A percentile compares a stretch with the other conserved stretches of the same genome.
Conservation (phyloP, 2,888 invertebrate genomes). For the Mechanitis mazaeus region DNA sequence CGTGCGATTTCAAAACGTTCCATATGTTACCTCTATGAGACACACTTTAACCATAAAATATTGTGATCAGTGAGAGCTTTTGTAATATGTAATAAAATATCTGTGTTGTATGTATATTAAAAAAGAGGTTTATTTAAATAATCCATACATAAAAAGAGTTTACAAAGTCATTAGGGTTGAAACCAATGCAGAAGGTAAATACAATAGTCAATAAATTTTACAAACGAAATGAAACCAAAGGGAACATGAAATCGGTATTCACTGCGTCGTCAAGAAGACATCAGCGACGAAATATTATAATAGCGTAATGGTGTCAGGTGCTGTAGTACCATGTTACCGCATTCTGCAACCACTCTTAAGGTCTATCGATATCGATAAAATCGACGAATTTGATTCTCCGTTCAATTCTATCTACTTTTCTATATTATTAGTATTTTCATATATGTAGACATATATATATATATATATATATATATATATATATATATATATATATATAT, state of each 20-base stretch:
- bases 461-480: no score
- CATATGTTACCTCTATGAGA: no score
- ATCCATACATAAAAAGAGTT: constrained; percentile 38
- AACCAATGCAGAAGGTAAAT: constrained; percentile 51
- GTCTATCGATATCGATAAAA: constrained; percentile 33
- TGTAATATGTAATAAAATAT: no score
- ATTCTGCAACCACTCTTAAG: constrained; percentile 35
- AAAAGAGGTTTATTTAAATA: constrained; percentile 12
- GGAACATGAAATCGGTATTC: constrained; percentile 68
- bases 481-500: no score
- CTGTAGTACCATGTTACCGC: constrained; percentile 47
- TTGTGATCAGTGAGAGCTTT: no score
- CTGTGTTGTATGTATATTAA: no score
- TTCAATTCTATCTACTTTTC: no score
- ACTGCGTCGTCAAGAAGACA: constrained; percentile 73
- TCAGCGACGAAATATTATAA: constrained; percentile 76
- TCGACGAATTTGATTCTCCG: not conserved
- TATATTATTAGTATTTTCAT: no score
- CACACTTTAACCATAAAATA: no score
- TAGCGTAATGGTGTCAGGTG: constrained; percentile 75
- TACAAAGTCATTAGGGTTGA: constrained; percentile 42
- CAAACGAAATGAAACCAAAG: constrained; percentile 37
- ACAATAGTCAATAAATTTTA: constrained; percentile 64
- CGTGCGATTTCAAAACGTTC: no score
- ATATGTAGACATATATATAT: no score